phyloP scores from a whole-genome alignment of 2,888 invertebrate species.

The Andrena minutula region DNA sequence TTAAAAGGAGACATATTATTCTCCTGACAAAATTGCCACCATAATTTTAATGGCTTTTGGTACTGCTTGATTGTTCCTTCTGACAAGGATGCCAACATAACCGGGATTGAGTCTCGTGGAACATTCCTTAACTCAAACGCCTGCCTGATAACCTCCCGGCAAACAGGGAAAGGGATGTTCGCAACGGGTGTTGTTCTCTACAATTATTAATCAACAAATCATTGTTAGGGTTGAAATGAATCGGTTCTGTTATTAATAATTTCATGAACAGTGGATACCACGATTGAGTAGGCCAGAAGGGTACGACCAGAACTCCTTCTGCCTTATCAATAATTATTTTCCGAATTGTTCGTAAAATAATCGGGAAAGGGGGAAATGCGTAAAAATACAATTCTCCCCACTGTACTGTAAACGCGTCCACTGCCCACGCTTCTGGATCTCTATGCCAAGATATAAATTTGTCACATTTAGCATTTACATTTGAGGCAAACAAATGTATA shows the following conservation, averaged over 20 bases:
- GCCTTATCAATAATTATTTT: slow-evolving; percentile 9
- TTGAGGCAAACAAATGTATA: slow-evolving; percentile 24
- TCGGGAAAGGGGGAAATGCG: slow-evolving; percentile 13
- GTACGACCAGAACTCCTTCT: neutral
- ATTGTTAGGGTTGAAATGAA: slow-evolving; percentile 2
- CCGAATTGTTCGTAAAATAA: slow-evolving; percentile 7
- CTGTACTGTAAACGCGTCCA: slow-evolving; percentile 16
- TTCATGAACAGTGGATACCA: slow-evolving; percentile 27
- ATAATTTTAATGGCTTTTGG: slow-evolving; percentile 3
- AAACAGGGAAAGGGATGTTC: slow-evolving; percentile 68
- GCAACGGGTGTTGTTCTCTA: slow-evolving; percentile 54
- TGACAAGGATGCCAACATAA: slow-evolving; percentile 1
- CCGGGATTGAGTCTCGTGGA: neutral
- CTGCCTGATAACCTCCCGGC: slow-evolving; percentile 48
- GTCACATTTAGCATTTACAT: slow-evolving; percentile 12
- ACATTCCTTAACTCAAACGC: slow-evolving; percentile 28
- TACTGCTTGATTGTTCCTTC: slow-evolving; percentile 18
- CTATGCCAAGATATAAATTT: slow-evolving; percentile 12
- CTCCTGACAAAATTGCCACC: slow-evolving; percentile 22
- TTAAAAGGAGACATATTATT: slow-evolving; percentile 15
- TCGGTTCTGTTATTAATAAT: neutral
- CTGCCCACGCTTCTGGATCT: slow-evolving; percentile 5
- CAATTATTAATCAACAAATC: slow-evolving; percentile 20
- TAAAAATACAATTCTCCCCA: slow-evolving; percentile 18
- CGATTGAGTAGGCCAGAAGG: slow-evolving; percentile 10